Evolutionary conservation across 1,140 invertebrate genomes (phyloP), one percentile per base, ranked within the genome.

Genomic region (Frieseomelitta varia): DNA sequence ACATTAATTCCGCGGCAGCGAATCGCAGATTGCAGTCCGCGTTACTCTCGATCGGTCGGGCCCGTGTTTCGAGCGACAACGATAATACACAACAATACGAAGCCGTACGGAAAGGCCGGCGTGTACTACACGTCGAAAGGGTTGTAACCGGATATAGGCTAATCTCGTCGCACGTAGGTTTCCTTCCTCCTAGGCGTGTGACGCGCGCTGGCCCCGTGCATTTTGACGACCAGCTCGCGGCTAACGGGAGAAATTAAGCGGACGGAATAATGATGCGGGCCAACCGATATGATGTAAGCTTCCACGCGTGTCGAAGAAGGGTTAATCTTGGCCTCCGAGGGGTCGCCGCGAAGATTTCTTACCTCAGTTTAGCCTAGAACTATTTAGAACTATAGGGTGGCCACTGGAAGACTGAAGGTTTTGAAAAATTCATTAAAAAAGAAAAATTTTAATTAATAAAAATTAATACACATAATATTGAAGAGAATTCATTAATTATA

Each of bases 81-180:
- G 76, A 79, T 83, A 84, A 84, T 47, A 58, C 56, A 79, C 73
- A 82, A 77, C 74, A 75, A 86, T 81, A 78, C 12, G 90, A 91
- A 91, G 90, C 90, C 90, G 61, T 91, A 91, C 61, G 61, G n/a
- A 39, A 77, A 51, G 75, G 27, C 67, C 30, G 58, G 27, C 75
- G 67, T 67, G 84, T 71, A 79, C 68, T 79, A 73, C 81, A 77
- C 80, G 84, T 87, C 83, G 85, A 89, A 91, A 88, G 86, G 84
- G 79, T 15, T 90, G 88, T 91, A 91, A 91, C 84, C 72, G 68
- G 90, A 91, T 91, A 90, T 84, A 90, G 79, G 81, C 79, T 91
- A 91, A 91, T 91, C 88, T 83, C n/a, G 68, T 34, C 30, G 39
- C 65, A 47, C n/a, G 19, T 39, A 67, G 90, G 90, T 80, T 91